Conservation (phyloP, 2,113 vertebrate genomes). For the Salvelinus alpinus region DNA sequence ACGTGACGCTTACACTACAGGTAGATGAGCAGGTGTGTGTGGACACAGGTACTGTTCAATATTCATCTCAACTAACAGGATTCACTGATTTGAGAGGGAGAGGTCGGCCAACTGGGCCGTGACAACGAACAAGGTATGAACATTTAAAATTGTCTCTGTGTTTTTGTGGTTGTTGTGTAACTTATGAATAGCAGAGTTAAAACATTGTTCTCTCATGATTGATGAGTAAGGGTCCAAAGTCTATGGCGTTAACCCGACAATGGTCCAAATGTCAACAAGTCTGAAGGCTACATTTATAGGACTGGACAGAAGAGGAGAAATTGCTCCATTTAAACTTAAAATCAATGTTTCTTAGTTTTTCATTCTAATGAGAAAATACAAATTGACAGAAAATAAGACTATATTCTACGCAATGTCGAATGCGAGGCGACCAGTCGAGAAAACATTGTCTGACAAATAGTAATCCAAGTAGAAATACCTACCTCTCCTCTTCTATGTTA, state of each 20-base stretch:
- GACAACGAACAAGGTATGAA: slow-evolving; percentile 47
- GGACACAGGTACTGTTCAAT: background rate
- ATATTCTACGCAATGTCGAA: background rate
- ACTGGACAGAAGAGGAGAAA: no score
- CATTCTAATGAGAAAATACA: background rate
- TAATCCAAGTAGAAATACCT: no score
- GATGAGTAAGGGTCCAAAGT: background rate
- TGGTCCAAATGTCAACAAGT: background rate
- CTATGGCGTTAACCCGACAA: background rate
- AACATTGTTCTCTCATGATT: background rate
- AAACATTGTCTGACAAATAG: slow-evolving; percentile 56
- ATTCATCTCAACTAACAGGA: no score
- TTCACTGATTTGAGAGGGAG: background rate
- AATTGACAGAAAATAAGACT: background rate
- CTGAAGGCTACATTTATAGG: background rate
- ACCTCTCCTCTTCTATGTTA: no score
- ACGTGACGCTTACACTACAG: background rate
- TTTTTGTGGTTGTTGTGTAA: background rate
- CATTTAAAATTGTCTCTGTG: background rate
- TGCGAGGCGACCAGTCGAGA: slow-evolving; percentile 31
- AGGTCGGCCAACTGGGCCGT: background rate
- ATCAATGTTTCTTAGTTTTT: background rate
- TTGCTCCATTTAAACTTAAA: background rate
- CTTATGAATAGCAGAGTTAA: background rate
- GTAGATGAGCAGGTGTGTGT: background rate